phyloP scores from a whole-genome alignment of 2,113 vertebrate species.

The Indri indri region DNA sequence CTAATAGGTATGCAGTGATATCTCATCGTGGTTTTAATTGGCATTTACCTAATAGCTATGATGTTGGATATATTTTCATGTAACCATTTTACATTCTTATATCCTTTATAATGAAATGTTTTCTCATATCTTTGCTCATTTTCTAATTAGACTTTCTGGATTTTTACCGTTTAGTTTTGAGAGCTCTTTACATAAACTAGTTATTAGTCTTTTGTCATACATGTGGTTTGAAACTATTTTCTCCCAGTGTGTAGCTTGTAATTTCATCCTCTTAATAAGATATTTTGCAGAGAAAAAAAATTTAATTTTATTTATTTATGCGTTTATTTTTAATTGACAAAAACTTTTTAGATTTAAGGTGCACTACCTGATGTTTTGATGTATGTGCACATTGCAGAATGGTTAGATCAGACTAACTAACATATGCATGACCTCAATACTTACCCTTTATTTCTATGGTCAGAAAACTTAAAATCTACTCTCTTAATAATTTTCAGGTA shows the following conservation, averaged over 20 bases:
- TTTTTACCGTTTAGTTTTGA: not conserved
- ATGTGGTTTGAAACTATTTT: not conserved
- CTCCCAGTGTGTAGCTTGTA: not conserved
- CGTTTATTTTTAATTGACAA: not conserved
- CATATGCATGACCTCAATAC: not conserved
- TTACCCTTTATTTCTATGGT: not conserved
- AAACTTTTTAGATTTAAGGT: not conserved
- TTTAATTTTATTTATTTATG: not conserved
- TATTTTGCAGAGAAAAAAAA: not conserved
- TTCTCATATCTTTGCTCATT: not conserved
- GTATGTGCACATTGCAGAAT: not conserved
- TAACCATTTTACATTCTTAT: not conserved
- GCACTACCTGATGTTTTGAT: not conserved
- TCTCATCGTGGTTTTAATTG: not conserved
- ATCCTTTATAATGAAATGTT: not conserved
- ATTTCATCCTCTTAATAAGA: not conserved
- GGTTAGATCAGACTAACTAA: not conserved
- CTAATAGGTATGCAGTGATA: not conserved
- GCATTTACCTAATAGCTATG: not conserved
- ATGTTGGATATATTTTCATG: not conserved
- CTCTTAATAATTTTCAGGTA: not conserved
- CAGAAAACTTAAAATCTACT: not conserved
- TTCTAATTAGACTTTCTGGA: not conserved
- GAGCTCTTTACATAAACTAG: not conserved
- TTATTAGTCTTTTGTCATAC: not conserved